phyloP scores from a whole-genome alignment of 1,140 invertebrate species.

The Cyclina sinensis region DNA sequence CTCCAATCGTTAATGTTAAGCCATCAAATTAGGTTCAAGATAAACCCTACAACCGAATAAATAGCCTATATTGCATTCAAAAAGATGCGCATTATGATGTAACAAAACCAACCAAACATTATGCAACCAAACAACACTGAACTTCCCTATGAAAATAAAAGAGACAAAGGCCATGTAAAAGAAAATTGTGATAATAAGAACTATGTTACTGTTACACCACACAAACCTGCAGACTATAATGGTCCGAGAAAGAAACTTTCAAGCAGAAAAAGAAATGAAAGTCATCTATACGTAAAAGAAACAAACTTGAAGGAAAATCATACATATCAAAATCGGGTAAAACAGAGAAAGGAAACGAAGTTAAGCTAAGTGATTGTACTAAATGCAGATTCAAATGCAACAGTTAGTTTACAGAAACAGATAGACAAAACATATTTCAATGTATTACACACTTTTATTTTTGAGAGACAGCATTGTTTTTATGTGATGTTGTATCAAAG shows the following conservation, averaged over 20 bases:
- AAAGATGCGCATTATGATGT: slow-evolving; percentile 39
- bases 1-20: slow-evolving; percentile 27
- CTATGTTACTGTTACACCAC: neutral
- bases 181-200: too few relatives aligned
- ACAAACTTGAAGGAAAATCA: neutral
- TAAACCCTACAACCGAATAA: neutral
- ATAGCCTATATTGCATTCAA: neutral
- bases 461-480: slow-evolving; percentile 22
- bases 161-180: too few relatives aligned
- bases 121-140: too few relatives aligned
- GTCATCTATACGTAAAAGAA: slow-evolving; percentile 9
- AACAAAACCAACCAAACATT: neutral
- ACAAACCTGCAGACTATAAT: slow-evolving; percentile 31
- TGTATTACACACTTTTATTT: slow-evolving; percentile 4
- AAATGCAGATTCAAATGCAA: slow-evolving; percentile 34
- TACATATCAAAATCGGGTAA: neutral
- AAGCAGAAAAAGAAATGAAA: slow-evolving; percentile 42
- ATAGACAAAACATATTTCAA: slow-evolving; percentile 38
- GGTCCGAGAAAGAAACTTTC: slow-evolving; percentile 14
- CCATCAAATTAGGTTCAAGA: neutral
- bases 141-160: too few relatives aligned
- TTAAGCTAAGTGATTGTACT: neutral
- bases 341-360: neutral
- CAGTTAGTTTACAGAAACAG: neutral
- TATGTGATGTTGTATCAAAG: slow-evolving; percentile 19